A percentile compares a stretch with the other conserved stretches of the same genome.
phyloP scores from a whole-genome alignment of 2,888 invertebrate genomes.

The Caenorhabditis afra region DNA sequence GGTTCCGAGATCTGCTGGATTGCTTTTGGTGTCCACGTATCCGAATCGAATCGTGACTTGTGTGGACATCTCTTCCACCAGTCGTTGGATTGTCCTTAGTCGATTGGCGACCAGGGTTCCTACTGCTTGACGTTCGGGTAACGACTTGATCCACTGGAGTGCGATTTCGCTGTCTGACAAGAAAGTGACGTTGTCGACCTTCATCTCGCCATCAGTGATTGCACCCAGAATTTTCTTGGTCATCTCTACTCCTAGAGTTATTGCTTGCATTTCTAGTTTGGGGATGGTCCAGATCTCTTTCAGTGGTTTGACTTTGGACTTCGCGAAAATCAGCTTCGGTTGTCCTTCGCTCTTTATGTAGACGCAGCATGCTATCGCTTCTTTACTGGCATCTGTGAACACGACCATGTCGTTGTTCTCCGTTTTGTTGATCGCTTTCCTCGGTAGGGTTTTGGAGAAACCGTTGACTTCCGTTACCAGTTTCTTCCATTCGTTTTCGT shows the following conservation, averaged over 20 bases:
- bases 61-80: not conserved
- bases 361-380: conserved; percentile 11
- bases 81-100: not conserved
- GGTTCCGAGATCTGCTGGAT: conserved; percentile 67
- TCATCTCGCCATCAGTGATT: too few relatives aligned
- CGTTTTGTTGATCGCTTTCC: conserved; percentile 4
- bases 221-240: not conserved
- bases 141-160: conserved; percentile 41
- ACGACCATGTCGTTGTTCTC: not conserved
- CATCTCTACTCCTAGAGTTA: conserved; percentile 24
- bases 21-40: conserved; percentile 67
- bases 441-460: not conserved
- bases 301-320: conserved; percentile 16
- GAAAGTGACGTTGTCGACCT: too few relatives aligned
- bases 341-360: not conserved
- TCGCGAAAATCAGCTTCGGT: not conserved
- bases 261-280: conserved; percentile 40
- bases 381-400: conserved; percentile 26
- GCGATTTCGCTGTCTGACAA: conserved; percentile 46
- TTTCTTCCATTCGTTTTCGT: not conserved
- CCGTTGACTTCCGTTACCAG: not conserved
- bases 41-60: conserved; percentile 54
- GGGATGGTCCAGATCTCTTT: conserved; percentile 46
- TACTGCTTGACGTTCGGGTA: not conserved
- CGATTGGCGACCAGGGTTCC: not conserved